These are phyloP conservation scores for Lacerta viridis DNA, from an alignment of 2,797 vertebrate genomes.

Conservation along the genomic window DNA sequence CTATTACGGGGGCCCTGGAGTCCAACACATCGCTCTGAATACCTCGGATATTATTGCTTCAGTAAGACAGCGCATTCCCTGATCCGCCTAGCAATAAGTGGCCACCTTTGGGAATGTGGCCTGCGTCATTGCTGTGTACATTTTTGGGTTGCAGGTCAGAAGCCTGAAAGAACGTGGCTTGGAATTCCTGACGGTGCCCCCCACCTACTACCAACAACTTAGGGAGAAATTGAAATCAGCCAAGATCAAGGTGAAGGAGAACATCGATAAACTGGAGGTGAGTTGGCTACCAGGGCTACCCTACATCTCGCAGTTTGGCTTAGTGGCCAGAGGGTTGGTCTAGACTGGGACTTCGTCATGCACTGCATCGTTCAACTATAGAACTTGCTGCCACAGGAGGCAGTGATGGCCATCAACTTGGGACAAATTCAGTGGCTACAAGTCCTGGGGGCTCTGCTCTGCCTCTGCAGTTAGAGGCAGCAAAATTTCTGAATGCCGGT, in stretches of 20 bases:
- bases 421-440: too few species aligned
- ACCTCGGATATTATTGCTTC: slow-evolving; percentile 91
- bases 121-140: background rate
- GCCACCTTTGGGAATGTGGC: too few species aligned
- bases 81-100: background rate
- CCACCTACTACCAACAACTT: slow-evolving; percentile 90
- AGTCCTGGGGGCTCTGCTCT: too few species aligned
- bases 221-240: slow-evolving; percentile 88
- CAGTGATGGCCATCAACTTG: too few species aligned
- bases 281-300: slow-evolving; percentile 24
- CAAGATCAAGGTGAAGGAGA: slow-evolving; percentile 91
- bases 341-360: background rate
- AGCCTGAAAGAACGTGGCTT: slow-evolving; percentile 91
- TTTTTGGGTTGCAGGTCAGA: slow-evolving; percentile 83
- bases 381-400: too few species aligned
- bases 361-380: too few species aligned
- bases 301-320: background rate
- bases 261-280: slow-evolving; percentile 88
- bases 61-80: slow-evolving; percentile 77
- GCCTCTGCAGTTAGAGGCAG: too few species aligned
- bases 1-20: slow-evolving; percentile 93
- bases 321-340: background rate
- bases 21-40: slow-evolving; percentile 97
- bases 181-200: slow-evolving; percentile 92
- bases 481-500: too few species aligned